phyloP scores from a whole-genome alignment of 2,797 vertebrate genomes.

The Sarcophilus harrisii region DNA sequence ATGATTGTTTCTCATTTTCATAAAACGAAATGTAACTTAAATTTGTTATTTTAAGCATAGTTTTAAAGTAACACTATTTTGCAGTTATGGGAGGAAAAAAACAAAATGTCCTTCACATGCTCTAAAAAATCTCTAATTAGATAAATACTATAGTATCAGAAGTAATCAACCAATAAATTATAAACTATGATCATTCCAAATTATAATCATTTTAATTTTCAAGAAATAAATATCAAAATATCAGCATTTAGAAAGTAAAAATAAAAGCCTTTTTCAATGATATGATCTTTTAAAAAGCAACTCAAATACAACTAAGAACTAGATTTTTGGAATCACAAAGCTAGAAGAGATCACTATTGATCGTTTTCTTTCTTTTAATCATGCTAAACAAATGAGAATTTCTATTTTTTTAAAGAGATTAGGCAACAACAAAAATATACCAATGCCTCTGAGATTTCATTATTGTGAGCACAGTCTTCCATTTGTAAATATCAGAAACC shows the following conservation, averaged over 20 bases:
- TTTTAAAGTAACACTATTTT: conserved; percentile 52
- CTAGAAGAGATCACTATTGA: not conserved
- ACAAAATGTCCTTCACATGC: not conserved
- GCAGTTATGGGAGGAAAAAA: not conserved
- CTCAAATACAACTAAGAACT: conserved; percentile 39
- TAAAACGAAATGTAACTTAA: conserved; percentile 59
- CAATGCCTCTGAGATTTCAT: not conserved
- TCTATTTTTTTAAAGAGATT: conserved; percentile 33
- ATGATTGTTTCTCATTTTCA: conserved; percentile 59
- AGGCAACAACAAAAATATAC: not conserved
- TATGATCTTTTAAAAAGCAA: not conserved
- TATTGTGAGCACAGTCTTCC: not conserved
- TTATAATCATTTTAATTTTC: conserved; percentile 40
- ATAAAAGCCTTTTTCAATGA: not conserved
- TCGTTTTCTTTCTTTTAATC: conserved; percentile 46
- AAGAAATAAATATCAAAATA: conserved; percentile 16
- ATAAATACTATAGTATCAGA: conserved; percentile 27
- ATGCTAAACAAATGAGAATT: conserved; percentile 52
- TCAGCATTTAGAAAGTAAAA: not conserved
- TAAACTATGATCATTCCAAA: conserved; percentile 1
- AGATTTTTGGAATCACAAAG: not conserved
- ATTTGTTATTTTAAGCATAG: conserved; percentile 50
- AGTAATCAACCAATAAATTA: conserved; percentile 35
- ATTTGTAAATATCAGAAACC: not conserved
- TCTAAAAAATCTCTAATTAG: conserved; percentile 38